Evolutionary conservation across 2,113 vertebrate species (phyloP).

Genomic region (Callipepla squamata): DNA sequence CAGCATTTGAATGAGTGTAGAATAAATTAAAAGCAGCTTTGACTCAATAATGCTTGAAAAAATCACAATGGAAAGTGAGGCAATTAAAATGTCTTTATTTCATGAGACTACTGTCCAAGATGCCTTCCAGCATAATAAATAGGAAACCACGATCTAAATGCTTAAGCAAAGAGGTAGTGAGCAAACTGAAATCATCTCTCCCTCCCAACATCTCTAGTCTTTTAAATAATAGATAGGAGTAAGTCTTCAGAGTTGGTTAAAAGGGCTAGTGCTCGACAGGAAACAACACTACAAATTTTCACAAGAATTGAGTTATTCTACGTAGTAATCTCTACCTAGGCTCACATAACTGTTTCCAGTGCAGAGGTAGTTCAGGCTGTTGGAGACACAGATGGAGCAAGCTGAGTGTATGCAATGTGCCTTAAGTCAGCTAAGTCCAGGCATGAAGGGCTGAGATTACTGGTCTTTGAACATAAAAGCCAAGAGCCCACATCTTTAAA

Average conservation of each 20-base stretch:
- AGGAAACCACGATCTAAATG: not conserved
- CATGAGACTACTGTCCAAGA: not conserved
- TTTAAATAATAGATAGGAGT: not conserved
- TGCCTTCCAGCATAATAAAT: not conserved
- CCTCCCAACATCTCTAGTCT: not conserved
- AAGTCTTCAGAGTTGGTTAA: not conserved
- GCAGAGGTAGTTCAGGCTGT: not conserved
- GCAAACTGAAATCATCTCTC: not conserved
- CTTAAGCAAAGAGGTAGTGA: not conserved
- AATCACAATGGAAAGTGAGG: not conserved
- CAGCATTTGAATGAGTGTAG: not conserved
- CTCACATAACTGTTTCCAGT: not conserved
- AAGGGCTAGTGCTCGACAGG: not conserved
- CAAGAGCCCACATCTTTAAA: not conserved
- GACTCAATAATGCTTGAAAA: not conserved
- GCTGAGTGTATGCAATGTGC: not conserved
- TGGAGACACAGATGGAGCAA: not conserved
- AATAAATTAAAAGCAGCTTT: not conserved
- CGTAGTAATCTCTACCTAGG: not conserved
- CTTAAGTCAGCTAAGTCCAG: not conserved
- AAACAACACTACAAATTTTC: not conserved
- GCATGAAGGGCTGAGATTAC: not conserved
- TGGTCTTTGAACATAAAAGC: not conserved
- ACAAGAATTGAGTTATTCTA: not conserved
- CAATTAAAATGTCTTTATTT: not conserved